Percentiles rank a stretch among this genome's conserved stretches.
phyloP scores from a whole-genome alignment of 1,140 invertebrate genomes.

The Brachionus plicatilis region DNA sequence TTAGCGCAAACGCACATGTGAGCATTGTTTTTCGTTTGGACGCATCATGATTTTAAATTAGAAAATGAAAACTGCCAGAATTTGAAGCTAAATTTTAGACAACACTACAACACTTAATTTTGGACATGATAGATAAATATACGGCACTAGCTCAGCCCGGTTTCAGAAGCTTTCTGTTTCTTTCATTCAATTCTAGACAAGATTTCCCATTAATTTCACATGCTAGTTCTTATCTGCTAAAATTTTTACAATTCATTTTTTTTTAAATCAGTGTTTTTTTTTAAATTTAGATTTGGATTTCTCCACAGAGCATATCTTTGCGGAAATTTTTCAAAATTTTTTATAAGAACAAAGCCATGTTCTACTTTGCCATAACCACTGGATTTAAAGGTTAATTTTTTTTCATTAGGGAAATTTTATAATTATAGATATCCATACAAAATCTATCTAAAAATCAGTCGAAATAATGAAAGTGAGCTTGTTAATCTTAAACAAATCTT shows the following conservation, averaged over 20 bases:
- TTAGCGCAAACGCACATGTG: not conserved
- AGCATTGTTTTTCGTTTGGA: not conserved
- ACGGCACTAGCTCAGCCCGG: not conserved
- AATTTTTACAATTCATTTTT: not conserved
- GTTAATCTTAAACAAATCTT: slow-evolving; percentile 1
- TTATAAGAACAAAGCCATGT: not conserved
- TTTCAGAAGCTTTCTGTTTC: not conserved
- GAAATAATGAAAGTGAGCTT: not conserved
- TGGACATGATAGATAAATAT: not conserved
- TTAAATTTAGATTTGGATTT: not conserved
- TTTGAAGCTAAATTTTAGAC: not conserved
- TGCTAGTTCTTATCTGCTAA: not conserved
- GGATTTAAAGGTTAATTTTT: not conserved
- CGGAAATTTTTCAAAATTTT: not conserved
- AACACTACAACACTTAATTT: not conserved
- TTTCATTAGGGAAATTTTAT: not conserved
- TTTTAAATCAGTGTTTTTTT: not conserved
- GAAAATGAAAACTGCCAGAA: not conserved
- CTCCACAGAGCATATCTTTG: not conserved
- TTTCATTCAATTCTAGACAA: not conserved
- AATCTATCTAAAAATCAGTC: not conserved
- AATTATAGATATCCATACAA: not conserved
- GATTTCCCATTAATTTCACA: not conserved
- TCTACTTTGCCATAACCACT: not conserved
- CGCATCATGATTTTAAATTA: not conserved